Conservation (phyloP, 2,888 invertebrate genomes). For the Eudasyphora cyanicolor region DNA sequence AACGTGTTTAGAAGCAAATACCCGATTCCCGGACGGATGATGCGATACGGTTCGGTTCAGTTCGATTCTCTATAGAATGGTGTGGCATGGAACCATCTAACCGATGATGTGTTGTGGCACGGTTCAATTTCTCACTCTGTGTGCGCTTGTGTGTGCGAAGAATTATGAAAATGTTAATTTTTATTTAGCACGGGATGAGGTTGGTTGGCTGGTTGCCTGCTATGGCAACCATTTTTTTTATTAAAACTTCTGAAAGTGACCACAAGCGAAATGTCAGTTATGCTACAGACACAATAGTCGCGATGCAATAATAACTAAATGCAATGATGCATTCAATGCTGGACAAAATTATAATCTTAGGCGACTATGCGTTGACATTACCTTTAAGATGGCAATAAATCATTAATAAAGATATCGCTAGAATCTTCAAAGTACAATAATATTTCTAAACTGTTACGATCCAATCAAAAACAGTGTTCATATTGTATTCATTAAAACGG, state of each 20-base stretch:
- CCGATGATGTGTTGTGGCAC: background rate
- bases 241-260: conserved; percentile 58
- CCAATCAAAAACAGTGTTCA: too few species aligned
- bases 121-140: background rate
- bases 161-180: conserved; percentile 66
- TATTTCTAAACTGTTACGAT: too few species aligned
- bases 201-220: conserved; percentile 4
- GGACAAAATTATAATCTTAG: background rate
- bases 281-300: conserved; percentile 53
- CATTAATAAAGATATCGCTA: too few species aligned
- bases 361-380: background rate
- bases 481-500: too few species aligned
- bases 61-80: background rate
- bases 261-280: conserved; percentile 65
- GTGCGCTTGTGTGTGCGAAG: conserved; percentile 30
- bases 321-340: conserved; percentile 31
- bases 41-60: conserved; percentile 32
- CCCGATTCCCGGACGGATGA: background rate
- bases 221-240: conserved; percentile 13
- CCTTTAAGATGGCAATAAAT: too few species aligned
- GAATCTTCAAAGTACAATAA: too few species aligned
- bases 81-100: conserved; percentile 6
- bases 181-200: conserved; percentile 63
- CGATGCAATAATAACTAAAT: conserved; percentile 9
- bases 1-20: conserved; percentile 63